Base-by-base conservation (phyloP, 2,113 vertebrate genomes). In the Urocynchramus pylzowi region DNA sequence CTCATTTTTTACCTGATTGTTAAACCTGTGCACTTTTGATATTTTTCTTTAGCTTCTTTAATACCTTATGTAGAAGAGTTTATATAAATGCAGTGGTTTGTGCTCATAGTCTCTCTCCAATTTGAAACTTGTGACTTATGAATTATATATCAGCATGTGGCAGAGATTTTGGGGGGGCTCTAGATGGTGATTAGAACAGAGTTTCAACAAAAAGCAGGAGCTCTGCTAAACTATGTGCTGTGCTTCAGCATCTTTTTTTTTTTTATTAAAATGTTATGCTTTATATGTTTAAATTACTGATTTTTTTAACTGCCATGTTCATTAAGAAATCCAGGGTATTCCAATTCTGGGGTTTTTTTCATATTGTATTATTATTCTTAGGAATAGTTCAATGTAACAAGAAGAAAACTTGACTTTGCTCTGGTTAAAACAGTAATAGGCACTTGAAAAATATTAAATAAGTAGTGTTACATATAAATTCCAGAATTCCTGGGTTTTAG, bases 321-420 rank as follows among this genome's bases (percentile, higher is more conserved):
- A 98, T 97, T 97, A 98, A 98, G 97, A 99, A 99, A 99, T 99
- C 99, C 99, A 99, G 99, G 99, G 99, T 99, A 98, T 98, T 98
- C 98, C 92, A 97, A 99, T 99, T 99, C 99, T 99, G 99, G 99
- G 98, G 97, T 99, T 99, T 99, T 97, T 99, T 99, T 98, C 98
- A 98, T 98, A 99, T 97, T 96, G 96, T 99, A 99, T 99, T 98
- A 98, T 98, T 99, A 99, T 99, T 99, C 99, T 99, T 99, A 99
- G 99, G 99, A 99, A 99, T 99, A 99, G 99, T 98, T 99, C 98
- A 98, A 98, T 98, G 98, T 99, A 99, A 99, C 98, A 97, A 98
- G 97, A 98, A 98, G 98, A 99, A 98, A 99, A 99, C 99, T 99
- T 99, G 99, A 99, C 98, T 98, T 99, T 98, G 98, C 98, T 99